phyloP scores from a whole-genome alignment of 2,888 invertebrate genomes.

The Torymus tubicola region DNA sequence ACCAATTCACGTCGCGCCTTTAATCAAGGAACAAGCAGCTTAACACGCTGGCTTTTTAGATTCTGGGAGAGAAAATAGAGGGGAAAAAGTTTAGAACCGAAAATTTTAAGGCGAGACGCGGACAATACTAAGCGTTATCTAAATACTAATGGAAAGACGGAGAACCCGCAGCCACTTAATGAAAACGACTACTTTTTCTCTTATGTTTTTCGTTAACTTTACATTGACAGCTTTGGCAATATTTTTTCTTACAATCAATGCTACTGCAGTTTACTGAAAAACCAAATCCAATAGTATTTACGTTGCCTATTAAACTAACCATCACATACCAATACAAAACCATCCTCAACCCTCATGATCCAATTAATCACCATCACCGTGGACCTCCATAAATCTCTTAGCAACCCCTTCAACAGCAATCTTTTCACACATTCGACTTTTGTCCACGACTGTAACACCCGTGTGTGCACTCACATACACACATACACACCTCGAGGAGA shows the following conservation, averaged over 20 bases:
- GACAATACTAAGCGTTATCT: slow-evolving; percentile 18
- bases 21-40: slow-evolving; percentile 46
- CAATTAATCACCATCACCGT: no score
- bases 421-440: not conserved
- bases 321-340: no score
- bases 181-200: slow-evolving; percentile 3
- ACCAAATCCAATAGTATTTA: no score
- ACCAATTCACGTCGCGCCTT: slow-evolving; percentile 28
- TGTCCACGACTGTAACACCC: not conserved
- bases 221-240: no score
- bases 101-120: not conserved
- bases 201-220: not conserved
- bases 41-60: slow-evolving; percentile 10
- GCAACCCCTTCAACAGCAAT: not conserved
- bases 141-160: slow-evolving; percentile 10
- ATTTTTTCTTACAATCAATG: no score
- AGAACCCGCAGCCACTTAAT: not conserved
- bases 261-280: no score
- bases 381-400: no score
- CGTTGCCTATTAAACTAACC: no score
- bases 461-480: not conserved
- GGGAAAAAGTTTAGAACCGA: not conserved
- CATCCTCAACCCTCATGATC: no score
- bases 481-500: not conserved
- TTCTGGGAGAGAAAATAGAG: not conserved